A percentile compares a stretch with the other conserved stretches of the same genome.
Conservation (phyloP, 2,888 invertebrate species). For the Rhamnusium bicolor region DNA sequence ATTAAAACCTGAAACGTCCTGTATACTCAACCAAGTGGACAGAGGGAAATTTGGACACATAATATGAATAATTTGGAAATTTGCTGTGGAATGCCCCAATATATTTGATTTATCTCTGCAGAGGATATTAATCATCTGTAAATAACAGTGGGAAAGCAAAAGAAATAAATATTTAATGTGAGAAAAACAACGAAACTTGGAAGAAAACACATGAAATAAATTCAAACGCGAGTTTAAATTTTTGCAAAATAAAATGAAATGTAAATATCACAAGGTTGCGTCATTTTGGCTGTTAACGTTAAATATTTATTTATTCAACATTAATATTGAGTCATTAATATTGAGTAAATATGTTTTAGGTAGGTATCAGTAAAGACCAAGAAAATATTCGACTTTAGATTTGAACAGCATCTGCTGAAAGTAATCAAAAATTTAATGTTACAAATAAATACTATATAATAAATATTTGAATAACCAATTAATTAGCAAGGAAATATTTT, state of each 20-base stretch:
- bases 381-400: too few relatives aligned
- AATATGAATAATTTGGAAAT: background rate
- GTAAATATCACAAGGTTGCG: slow-evolving; percentile 2
- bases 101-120: slow-evolving; percentile 8
- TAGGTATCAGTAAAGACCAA: too few relatives aligned
- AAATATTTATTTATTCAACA: slow-evolving; percentile 13
- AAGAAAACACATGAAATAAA: background rate
- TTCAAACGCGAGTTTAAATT: background rate
- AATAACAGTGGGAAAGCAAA: background rate
- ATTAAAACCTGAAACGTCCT: too few relatives aligned
- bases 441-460: too few relatives aligned
- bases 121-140: slow-evolving; percentile 1
- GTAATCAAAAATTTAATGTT: too few relatives aligned
- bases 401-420: too few relatives aligned
- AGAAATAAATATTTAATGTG: slow-evolving; percentile 8
- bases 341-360: too few relatives aligned
- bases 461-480: too few relatives aligned
- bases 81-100: background rate
- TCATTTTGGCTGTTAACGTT: background rate
- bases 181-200: background rate
- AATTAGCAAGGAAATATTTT: too few relatives aligned
- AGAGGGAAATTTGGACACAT: background rate
- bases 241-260: slow-evolving; percentile 1
- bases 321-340: too few relatives aligned
- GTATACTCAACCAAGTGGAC: too few relatives aligned